These are phyloP conservation scores for Atta colombica DNA, from an alignment of 1,140 invertebrate genomes.

Conservation along the genomic window DNA sequence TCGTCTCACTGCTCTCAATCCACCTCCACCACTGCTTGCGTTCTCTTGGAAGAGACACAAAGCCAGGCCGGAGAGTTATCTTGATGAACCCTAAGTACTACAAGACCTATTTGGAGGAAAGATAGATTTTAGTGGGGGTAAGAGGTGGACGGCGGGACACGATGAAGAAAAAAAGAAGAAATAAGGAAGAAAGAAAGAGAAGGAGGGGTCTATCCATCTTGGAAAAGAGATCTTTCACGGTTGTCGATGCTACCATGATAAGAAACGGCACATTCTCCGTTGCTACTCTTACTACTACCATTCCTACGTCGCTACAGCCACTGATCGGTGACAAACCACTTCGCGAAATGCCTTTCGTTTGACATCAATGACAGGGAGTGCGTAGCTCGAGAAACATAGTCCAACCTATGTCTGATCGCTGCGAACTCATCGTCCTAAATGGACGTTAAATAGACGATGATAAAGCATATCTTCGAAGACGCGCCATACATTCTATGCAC, in stretches of 20 bases:
- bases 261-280: constrained; percentile 74
- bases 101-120: constrained; percentile 82
- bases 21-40: constrained; percentile 33
- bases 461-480: neutral
- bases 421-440: constrained; percentile 34
- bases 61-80: constrained; percentile 79
- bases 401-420: constrained; percentile 3
- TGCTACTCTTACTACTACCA: constrained; percentile 73
- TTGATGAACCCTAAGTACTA: constrained; percentile 85
- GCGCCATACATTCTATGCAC: neutral
- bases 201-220: constrained; percentile 63
- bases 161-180: constrained; percentile 35
- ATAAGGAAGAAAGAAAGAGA: constrained; percentile 28
- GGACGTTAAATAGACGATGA: constrained; percentile 42
- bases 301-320: constrained; percentile 54
- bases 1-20: constrained; percentile 43
- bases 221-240: constrained; percentile 80
- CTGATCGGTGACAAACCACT: constrained; percentile 67
- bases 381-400: constrained; percentile 21
- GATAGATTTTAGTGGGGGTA: constrained; percentile 60
- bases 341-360: constrained; percentile 57
- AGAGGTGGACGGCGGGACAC: neutral
- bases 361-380: constrained; percentile 15
- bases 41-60: constrained; percentile 78
- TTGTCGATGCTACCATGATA: constrained; percentile 82